Conservation (phyloP, 2,113 vertebrate species). For the Diphyllodes magnificus region DNA sequence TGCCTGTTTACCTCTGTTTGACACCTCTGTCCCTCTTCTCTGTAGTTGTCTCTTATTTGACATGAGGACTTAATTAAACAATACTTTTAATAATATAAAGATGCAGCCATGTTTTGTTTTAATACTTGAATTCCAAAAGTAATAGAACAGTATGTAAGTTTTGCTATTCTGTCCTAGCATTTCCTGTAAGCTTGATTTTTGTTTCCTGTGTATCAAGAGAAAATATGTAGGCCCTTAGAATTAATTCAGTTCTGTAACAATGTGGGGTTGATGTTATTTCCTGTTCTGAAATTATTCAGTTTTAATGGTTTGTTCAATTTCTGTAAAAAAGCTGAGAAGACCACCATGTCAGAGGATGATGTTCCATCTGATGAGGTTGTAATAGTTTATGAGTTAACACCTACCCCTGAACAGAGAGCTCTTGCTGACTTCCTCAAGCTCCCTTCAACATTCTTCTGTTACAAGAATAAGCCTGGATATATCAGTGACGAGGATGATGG, state of each 20-base stretch:
- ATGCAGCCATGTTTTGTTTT: background rate
- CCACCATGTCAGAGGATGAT: background rate
- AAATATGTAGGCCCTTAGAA: background rate
- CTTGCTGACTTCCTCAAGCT: constrained; percentile 83
- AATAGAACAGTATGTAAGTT: background rate
- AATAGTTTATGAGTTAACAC: constrained; percentile 84
- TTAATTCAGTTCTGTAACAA: background rate
- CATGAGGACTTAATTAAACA: background rate
- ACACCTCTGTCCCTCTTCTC: background rate
- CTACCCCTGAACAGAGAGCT: constrained; percentile 83
- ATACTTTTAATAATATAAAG: background rate
- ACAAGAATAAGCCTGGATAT: constrained; percentile 89
- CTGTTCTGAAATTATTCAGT: background rate
- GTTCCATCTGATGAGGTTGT: constrained; percentile 75
- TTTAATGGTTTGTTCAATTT: constrained; percentile 1
- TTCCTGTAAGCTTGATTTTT: background rate
- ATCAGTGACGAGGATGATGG: constrained; percentile 87
- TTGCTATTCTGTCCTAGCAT: background rate
- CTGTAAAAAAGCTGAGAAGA: constrained; percentile 61
- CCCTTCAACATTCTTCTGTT: constrained; percentile 93
- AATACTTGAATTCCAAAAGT: background rate
- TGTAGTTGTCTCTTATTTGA: accelerated
- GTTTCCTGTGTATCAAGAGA: background rate
- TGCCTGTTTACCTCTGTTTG: background rate
- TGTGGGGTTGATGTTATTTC: background rate